These are phyloP conservation scores for Caranx melampygus DNA, from an alignment of 2,113 vertebrate genomes.

Conservation along the genomic window DNA sequence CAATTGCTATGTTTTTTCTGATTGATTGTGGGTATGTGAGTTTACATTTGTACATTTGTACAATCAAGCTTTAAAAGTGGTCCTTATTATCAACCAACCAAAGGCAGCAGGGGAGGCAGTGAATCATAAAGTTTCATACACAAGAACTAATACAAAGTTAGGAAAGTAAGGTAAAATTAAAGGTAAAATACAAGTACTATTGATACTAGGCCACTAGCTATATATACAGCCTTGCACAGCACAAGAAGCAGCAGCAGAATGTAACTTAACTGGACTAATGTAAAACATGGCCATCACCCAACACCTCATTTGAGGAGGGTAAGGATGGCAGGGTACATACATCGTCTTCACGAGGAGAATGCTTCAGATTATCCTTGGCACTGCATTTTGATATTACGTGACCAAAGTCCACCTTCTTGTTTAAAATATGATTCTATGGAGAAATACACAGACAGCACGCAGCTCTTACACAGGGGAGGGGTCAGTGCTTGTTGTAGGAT, in stretches of 20 bases:
- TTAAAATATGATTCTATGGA: slow-evolving; percentile 96
- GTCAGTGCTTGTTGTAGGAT: background rate
- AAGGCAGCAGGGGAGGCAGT: background rate
- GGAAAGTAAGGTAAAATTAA: background rate
- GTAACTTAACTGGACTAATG: slow-evolving; percentile 13
- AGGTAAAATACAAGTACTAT: background rate
- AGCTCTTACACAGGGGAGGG: slow-evolving; percentile 35
- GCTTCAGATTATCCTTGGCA: slow-evolving; percentile 96
- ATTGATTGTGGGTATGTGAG: background rate
- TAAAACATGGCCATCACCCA: background rate
- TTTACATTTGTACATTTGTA: background rate
- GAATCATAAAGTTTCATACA: background rate
- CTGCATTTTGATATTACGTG: slow-evolving; percentile 90
- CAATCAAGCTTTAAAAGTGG: slow-evolving; percentile 14
- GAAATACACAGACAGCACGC: slow-evolving; percentile 77
- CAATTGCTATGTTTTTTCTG: slow-evolving; percentile 12
- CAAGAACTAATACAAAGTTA: background rate
- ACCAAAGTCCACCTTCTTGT: slow-evolving; percentile 94
- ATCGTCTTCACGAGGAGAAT: slow-evolving; percentile 89
- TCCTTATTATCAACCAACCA: background rate
- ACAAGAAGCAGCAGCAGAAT: slow-evolving; percentile 8
- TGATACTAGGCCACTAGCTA: background rate
- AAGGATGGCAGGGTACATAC: slow-evolving; percentile 86
- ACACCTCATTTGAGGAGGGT: slow-evolving; percentile 10
- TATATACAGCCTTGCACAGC: background rate